Percentiles rank a stretch among this genome's conserved stretches.
These are phyloP conservation scores for Anguilla rostrata DNA, from an alignment of 2,113 vertebrate genomes.

Conservation along the genomic window DNA sequence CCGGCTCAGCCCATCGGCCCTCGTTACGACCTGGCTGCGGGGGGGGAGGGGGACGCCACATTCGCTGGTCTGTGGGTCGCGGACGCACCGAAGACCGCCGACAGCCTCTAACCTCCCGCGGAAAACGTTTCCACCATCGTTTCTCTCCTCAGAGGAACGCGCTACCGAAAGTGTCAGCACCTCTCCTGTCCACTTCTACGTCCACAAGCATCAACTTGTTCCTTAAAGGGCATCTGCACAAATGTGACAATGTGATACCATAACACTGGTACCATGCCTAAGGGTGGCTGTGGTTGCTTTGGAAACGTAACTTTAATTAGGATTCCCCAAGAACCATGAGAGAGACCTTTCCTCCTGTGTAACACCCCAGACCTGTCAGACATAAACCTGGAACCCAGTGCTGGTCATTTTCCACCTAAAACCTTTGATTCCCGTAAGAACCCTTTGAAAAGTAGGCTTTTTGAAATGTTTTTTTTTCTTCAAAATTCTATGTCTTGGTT, in stretches of 20 bases:
- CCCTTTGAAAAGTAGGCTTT: too few species aligned
- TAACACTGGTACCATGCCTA: not conserved
- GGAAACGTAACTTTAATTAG: not conserved
- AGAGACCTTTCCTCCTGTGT: not conserved
- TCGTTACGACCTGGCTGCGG: conserved; percentile 66
- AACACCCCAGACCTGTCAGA: not conserved
- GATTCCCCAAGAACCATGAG: not conserved
- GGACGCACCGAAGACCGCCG: conserved; percentile 19
- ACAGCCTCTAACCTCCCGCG: conserved; percentile 34
- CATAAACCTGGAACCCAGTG: not conserved
- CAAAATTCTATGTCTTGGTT: too few species aligned
- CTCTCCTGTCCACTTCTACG: not conserved
- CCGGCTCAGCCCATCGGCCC: conserved; percentile 62
- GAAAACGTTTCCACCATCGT: not conserved
- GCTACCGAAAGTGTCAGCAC: not conserved
- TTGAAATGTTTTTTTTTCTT: too few species aligned
- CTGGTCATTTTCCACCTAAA: too few species aligned
- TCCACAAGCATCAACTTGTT: not conserved
- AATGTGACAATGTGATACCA: not conserved
- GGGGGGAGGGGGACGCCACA: conserved; percentile 49
- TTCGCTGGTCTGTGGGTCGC: conserved; percentile 47
- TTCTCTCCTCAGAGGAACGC: not conserved
- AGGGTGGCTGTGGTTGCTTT: not conserved
- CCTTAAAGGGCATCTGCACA: not conserved
- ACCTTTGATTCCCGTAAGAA: too few species aligned